Evolutionary conservation across 1,140 invertebrate species (phyloP).

Genomic region (roundworm (Caenorhabditis elegans)): WBcel235 BX284606.5:3863001-3863500

Average conservation of each 20-base stretch:
- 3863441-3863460: neutral
- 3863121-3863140: too few relatives aligned
- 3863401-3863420: conserved; percentile 29
- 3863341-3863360: conserved; percentile 27
- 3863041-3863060: too few relatives aligned
- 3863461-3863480: too few relatives aligned
- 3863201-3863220: neutral
- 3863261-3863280: conserved; percentile 3
- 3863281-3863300: conserved; percentile 4
- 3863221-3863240: neutral
- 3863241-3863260: neutral
- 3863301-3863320: neutral
- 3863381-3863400: conserved; percentile 32
- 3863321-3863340: conserved; percentile 3
- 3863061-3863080: too few relatives aligned
- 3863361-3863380: conserved; percentile 33
- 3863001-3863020: too few relatives aligned
- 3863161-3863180: too few relatives aligned
- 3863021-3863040: too few relatives aligned
- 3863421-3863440: conserved; percentile 15
- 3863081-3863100: too few relatives aligned
- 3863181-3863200: too few relatives aligned
- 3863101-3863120: too few relatives aligned
- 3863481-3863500: too few relatives aligned
- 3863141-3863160: too few relatives aligned